Conservation (phyloP, 2,797 vertebrate species). For the Typhlichthys subterraneus region DNA sequence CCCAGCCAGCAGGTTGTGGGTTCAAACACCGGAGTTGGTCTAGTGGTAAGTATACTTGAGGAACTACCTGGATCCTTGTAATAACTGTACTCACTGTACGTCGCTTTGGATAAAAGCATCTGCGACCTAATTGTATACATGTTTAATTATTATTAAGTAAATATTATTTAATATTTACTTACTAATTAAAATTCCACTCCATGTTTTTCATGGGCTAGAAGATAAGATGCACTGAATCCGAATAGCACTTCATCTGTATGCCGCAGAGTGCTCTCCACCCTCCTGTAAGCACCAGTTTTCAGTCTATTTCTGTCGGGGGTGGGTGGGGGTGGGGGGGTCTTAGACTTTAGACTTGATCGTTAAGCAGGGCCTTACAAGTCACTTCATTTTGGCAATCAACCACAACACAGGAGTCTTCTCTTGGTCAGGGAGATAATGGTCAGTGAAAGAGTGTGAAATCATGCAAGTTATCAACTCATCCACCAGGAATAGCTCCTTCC, state of each 20-base stretch:
- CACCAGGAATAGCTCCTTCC: conserved; percentile 23
- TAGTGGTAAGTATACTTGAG: too few relatives aligned
- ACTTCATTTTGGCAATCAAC: conserved; percentile 55
- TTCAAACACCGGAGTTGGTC: too few relatives aligned
- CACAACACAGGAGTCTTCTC: neutral
- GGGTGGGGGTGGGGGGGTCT: too few relatives aligned
- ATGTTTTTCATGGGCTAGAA: conserved; percentile 12
- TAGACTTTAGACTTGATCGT: conserved; percentile 28
- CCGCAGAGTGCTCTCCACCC: conserved; percentile 1
- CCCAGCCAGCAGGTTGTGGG: too few relatives aligned
- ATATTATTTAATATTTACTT: too few relatives aligned
- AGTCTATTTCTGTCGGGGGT: conserved; percentile 23
- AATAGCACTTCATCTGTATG: conserved; percentile 15
- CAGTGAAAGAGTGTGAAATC: conserved; percentile 54
- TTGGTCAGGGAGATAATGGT: conserved; percentile 37
- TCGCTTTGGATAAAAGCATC: neutral
- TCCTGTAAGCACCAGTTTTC: conserved; percentile 17
- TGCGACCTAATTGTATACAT: too few relatives aligned
- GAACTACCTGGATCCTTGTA: too few relatives aligned
- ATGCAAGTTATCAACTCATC: conserved; percentile 56
- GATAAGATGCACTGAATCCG: conserved; percentile 9
- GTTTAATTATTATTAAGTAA: too few relatives aligned
- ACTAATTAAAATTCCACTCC: conserved; percentile 13
- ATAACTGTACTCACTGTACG: neutral
- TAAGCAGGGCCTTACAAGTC: conserved; percentile 40